Percentiles rank a stretch among this genome's conserved stretches.
Evolutionary conservation across 2,888 invertebrate species (phyloP).

Genomic region (Drosophila neoperkinsi): DNA sequence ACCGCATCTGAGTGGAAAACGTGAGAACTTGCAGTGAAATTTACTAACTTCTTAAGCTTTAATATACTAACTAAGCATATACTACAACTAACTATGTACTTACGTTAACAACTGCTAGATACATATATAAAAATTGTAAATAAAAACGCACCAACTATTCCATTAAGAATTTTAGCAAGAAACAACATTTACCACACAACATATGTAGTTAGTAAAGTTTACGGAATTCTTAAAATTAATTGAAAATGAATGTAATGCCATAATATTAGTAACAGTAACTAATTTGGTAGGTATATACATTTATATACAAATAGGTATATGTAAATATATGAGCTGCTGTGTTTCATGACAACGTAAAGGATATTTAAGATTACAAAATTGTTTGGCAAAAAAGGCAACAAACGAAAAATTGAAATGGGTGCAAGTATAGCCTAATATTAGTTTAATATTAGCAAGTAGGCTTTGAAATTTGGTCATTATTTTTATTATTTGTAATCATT

Average conservation of each 20-base stretch:
- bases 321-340: slow-evolving; percentile 78
- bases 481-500: slow-evolving; percentile 28
- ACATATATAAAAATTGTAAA: slow-evolving; percentile 68
- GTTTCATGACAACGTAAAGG: slow-evolving; percentile 82
- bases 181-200: slow-evolving; percentile 40
- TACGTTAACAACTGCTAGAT: slow-evolving; percentile 43
- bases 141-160: slow-evolving; percentile 79
- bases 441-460: slow-evolving; percentile 45
- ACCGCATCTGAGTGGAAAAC: slow-evolving; percentile 8
- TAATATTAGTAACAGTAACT: slow-evolving; percentile 47
- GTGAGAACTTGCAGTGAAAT: slow-evolving; percentile 65
- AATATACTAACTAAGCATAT: slow-evolving; percentile 58
- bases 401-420: slow-evolving; percentile 11
- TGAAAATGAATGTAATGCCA: slow-evolving; percentile 33
- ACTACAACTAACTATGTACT: slow-evolving; percentile 30
- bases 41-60: slow-evolving; percentile 77
- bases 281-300: slow-evolving; percentile 46
- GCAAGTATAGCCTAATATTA: slow-evolving; percentile 40
- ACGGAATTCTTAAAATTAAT: slow-evolving; percentile 47
- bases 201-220: slow-evolving; percentile 68
- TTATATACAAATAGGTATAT: slow-evolving; percentile 51
- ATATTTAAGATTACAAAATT: slow-evolving; percentile 48
- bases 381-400: slow-evolving; percentile 31
- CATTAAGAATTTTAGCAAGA: slow-evolving; percentile 74
- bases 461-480: slow-evolving; percentile 28